Percentiles rank a stretch among this genome's conserved stretches.
These are phyloP conservation scores for Bergia puertoricense DNA, from an alignment of 92 coral and sea anemone genomes.

Conservation along the genomic window DNA sequence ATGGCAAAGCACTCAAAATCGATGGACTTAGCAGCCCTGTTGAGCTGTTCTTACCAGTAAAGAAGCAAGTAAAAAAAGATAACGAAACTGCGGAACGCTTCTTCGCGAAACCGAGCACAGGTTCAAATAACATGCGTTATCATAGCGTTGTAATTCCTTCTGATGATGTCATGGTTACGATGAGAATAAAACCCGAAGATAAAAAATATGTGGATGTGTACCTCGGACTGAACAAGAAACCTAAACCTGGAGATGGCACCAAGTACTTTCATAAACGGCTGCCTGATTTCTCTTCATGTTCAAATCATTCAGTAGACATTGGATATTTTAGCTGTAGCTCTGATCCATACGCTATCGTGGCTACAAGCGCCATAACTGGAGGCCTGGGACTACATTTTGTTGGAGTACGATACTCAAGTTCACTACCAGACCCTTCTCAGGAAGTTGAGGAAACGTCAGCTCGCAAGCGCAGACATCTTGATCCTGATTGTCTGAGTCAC, in stretches of 20 bases:
- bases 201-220: conserved; percentile 54
- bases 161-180: conserved; percentile 52
- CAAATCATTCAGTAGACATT: conserved; percentile 2
- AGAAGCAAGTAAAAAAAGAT: conserved; percentile 37
- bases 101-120: conserved; percentile 77
- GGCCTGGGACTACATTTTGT: conserved; percentile 76
- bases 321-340: conserved; percentile 60
- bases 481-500: conserved; percentile 72
- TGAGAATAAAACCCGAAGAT: conserved; percentile 60
- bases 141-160: conserved; percentile 64
- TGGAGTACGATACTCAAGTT: conserved; percentile 62
- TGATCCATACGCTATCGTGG: conserved; percentile 62
- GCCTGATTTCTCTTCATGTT: conserved; percentile 67
- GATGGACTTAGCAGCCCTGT: conserved; percentile 68
- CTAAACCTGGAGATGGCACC: conserved; percentile 57
- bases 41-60: conserved; percentile 67
- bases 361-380: conserved; percentile 74
- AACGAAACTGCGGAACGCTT: conserved; percentile 44
- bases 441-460: conserved; percentile 23
- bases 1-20: conserved; percentile 54
- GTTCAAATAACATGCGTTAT: conserved; percentile 66
- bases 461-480: conserved; percentile 29
- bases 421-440: conserved; percentile 25
- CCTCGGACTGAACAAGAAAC: conserved; percentile 53
- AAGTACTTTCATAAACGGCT: conserved; percentile 45